A percentile compares a stretch with the other conserved stretches of the same genome.
phyloP scores from a whole-genome alignment of 64 coral and sea anemone genomes.

The Stichodactyla mertensii region DNA sequence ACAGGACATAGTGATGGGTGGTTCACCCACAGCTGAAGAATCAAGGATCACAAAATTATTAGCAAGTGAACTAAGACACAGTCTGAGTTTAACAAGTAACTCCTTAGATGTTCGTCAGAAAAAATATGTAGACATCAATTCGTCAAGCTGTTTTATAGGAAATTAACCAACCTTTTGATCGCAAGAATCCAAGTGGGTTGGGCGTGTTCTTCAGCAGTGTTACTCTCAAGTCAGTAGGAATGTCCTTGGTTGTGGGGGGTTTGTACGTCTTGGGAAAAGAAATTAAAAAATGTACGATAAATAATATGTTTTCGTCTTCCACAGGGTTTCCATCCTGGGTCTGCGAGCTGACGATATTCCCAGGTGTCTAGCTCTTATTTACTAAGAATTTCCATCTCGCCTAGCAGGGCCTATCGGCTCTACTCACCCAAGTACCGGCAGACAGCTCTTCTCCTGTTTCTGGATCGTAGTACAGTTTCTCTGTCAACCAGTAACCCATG shows the following conservation, averaged over 20 bases:
- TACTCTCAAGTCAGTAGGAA: constrained; percentile 83
- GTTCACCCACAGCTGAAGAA: constrained; percentile 61
- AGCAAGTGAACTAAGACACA: background rate
- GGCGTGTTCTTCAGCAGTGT: constrained; percentile 66
- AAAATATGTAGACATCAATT: background rate
- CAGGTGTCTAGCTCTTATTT: too few relatives aligned
- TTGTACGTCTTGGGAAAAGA: constrained; percentile 24
- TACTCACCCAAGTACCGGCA: constrained; percentile 67
- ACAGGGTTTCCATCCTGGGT: too few relatives aligned
- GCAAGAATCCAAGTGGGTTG: constrained; percentile 56
- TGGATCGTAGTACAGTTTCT: constrained; percentile 64
- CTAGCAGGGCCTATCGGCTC: too few relatives aligned
- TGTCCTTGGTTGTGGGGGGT: constrained; percentile 75
- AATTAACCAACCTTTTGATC: constrained; percentile 62
- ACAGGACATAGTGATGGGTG: constrained; percentile 70
- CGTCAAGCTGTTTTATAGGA: too few relatives aligned
- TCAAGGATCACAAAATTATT: background rate
- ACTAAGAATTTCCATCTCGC: too few relatives aligned
- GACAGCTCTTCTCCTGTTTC: constrained; percentile 68
- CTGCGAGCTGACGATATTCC: too few relatives aligned
- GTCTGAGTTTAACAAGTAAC: background rate
- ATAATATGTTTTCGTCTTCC: too few relatives aligned
- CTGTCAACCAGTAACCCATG: constrained; percentile 72
- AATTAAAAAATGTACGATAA: too few relatives aligned
- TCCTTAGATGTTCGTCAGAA: background rate